Evolutionary conservation across 30 jellyfish, hydroid and myxozoan species (phyloP).

Genomic region (Hydra vulgaris): DNA sequence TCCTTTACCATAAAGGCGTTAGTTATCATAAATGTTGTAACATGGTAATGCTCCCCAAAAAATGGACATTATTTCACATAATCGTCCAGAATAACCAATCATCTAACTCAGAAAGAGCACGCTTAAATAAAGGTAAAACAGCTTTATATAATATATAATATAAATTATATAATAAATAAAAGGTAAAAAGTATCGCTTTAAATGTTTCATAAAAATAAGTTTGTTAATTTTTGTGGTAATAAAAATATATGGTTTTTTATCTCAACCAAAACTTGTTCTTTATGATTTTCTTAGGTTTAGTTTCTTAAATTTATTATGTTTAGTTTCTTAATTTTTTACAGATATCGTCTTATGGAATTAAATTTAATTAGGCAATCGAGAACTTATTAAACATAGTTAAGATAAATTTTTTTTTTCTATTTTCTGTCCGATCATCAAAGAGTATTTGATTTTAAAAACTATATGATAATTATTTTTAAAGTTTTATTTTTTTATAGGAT

Average conservation of each 20-base stretch:
- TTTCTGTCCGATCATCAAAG: neutral
- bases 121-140: neutral
- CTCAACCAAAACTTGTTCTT: neutral
- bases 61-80: neutral
- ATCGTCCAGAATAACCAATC: neutral
- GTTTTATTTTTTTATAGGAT: neutral
- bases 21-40: neutral
- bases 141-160: no score
- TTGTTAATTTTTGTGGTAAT: neutral
- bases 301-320: neutral
- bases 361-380: neutral
- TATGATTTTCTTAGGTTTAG: neutral
- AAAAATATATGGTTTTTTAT: neutral
- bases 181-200: neutral
- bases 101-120: neutral
- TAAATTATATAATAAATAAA: no score
- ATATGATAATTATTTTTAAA: neutral
- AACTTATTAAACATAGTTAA: neutral
- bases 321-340: neutral
- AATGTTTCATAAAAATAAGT: neutral
- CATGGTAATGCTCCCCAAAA: neutral
- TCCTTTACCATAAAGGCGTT: neutral
- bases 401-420: neutral
- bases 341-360: neutral
- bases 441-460: neutral